Evolutionary conservation across 2,113 vertebrate species (phyloP), one percentile per base, ranked within the genome.

Genomic region (Nymphicus hollandicus): DNA sequence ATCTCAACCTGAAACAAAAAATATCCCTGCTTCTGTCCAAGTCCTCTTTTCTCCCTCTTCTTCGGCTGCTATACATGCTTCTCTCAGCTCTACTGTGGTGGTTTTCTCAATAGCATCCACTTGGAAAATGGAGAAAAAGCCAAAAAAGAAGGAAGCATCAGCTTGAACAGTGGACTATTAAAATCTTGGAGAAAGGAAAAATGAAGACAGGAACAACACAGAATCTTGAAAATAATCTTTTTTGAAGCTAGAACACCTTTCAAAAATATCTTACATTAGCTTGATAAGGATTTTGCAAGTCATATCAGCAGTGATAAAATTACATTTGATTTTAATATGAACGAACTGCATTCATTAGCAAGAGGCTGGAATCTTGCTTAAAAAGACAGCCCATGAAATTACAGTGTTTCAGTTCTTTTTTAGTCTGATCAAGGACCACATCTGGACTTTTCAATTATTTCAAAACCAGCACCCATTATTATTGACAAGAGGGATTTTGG

Each of bases 121-220:
- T 18, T 71, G 17, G 25, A 89, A 65, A 61, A 71, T 31, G 15
- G 5, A 80, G 20, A 43, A 58, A 46, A 74, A 53, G 2, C 3
- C 6, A 31, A 64, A 86, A 37, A 49, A 47, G 10, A 70, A 50
- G 9, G 23, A 76, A 68, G 1, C 2, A 66, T 25, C 13, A 27
- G 3, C 85, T 58, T 79, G 19, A 88, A 65, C 9, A 64, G 31
- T n/a, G 15, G 20, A 73, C 84, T 89, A 9, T 55, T 37, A 73
- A 81, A 89, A 52, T 23, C 17, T 61, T 7, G 9, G 16, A 8
- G 78, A 73, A 56, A 27, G 7, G 8, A 56, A 81, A 86, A 83
- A 4, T 1, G 2, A 39, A 46, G 17, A n/a, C 5, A 37, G 0
- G 9, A 4, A 53, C 31, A 66, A 25, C 28, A 78, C 2, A 56